These are phyloP conservation scores for Chinchilla lanigera DNA, from an alignment of 2,113 vertebrate genomes.

Conservation along the genomic window DNA sequence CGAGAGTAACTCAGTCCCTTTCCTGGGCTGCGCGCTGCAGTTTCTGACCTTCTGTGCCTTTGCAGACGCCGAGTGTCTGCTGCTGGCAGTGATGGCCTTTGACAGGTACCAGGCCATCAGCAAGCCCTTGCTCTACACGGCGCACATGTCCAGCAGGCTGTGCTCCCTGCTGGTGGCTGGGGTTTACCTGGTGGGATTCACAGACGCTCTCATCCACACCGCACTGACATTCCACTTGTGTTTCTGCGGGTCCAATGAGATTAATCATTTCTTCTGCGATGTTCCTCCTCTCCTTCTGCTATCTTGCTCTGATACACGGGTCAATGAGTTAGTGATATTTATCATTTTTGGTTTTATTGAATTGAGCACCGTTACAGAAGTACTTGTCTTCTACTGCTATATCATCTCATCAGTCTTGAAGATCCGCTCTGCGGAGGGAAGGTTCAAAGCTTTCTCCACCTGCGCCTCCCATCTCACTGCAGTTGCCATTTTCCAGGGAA, in stretches of 20 bases:
- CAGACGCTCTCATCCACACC: neutral
- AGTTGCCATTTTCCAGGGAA: neutral
- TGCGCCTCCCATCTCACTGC: conserved; percentile 1
- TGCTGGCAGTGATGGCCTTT: conserved; percentile 44
- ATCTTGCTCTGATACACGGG: neutral
- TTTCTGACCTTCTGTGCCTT: neutral
- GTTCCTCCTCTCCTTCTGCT: neutral
- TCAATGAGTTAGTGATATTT: neutral
- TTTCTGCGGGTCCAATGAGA: neutral
- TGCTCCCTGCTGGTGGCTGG: neutral
- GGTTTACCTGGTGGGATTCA: neutral
- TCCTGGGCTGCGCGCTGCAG: neutral
- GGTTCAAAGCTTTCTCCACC: conserved; percentile 34
- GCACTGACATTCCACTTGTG: neutral
- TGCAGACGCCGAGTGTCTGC: neutral
- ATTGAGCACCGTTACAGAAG: neutral
- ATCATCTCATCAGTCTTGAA: neutral
- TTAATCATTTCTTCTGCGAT: conserved; percentile 49
- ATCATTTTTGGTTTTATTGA: neutral
- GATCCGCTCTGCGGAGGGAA: neutral
- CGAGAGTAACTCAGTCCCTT: neutral
- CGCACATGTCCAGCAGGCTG: neutral
- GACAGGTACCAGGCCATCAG: neutral
- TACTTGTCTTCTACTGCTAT: neutral
- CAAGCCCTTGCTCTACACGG: neutral